phyloP scores from a whole-genome alignment of 2,797 vertebrate species.

The Lateolabrax maculatus region DNA sequence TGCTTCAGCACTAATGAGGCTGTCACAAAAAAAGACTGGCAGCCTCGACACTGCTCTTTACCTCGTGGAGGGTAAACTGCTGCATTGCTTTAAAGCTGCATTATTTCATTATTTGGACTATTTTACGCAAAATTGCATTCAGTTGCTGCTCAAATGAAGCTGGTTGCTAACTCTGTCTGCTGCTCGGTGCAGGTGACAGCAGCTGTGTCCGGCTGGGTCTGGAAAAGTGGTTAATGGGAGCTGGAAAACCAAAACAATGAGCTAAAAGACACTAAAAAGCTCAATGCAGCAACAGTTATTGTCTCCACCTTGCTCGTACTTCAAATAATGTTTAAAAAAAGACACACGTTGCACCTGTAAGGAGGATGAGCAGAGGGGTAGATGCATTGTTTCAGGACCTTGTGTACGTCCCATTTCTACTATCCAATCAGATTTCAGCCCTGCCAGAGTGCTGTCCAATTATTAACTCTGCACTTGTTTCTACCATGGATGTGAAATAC shows the following conservation, averaged over 20 bases:
- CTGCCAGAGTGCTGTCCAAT: not conserved
- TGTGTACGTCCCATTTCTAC: not conserved
- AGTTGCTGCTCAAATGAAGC: not conserved
- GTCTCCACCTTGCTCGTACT: not conserved
- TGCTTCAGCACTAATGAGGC: not conserved
- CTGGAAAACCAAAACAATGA: not conserved
- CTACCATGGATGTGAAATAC: not conserved
- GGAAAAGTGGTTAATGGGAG: not conserved
- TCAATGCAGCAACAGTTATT: too few relatives aligned
- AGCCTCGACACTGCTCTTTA: not conserved
- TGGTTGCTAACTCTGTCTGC: not conserved
- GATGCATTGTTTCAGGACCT: not conserved
- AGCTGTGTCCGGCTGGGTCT: too few relatives aligned
- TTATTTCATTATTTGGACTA: too few relatives aligned
- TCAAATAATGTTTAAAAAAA: not conserved
- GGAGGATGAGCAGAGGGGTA: not conserved
- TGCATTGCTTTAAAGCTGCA: not conserved
- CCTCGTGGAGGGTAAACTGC: not conserved
- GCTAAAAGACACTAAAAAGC: not conserved
- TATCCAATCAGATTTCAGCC: slow-evolving; percentile 15
- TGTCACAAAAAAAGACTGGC: not conserved
- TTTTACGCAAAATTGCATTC: too few relatives aligned
- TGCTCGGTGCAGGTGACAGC: not conserved
- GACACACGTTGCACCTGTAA: not conserved
- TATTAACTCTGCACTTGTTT: slow-evolving; percentile 27